Evolutionary conservation across 2,113 vertebrate species (phyloP), one percentile per base, ranked within the genome.

Genomic region (Nannospalax galili): DNA sequence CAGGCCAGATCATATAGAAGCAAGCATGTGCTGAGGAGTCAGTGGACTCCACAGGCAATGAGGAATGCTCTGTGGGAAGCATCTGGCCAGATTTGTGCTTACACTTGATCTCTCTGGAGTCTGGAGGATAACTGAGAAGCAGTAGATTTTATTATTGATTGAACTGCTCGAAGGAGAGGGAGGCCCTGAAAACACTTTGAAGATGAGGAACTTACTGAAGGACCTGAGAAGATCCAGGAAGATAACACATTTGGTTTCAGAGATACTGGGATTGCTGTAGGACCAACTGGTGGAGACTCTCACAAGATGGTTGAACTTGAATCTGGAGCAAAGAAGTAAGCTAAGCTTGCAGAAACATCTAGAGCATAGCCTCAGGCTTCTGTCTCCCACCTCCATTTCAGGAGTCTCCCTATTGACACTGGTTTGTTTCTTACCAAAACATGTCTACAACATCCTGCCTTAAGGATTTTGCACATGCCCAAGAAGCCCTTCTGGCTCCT

Each of bases 401-500:
- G 74, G 69, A 84, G 52, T 94, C 62, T 92, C 56, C 19, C 45
- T 11, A 19, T 2, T 45, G 56, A 82, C 17, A 0, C 32, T 45
- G 40, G 56, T 92, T 35, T 70, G n/a, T 91, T 91, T 70, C 77
- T 95, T 60, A 40, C 67, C 70, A 56, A 28, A 84, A 73, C 72
- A 69, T 65, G 42, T 48, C 45, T 40, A 17, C 7, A 37, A 65
- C 26, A 56, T 30, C 62, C 73, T 92, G 56, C 42, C 3, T 26
- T 64, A 20, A 92, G 85, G 95, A 79, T 81, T 80, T 92, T 72
- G 75, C 40, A 86, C 58, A 77, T 58, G 48, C 35, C 7, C 58
- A 48, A 35, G 67, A 94, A 87, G 35, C 2, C 40, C 62, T 62
- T 67, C 67, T 77, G 37, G 69, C 11, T 72, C 26, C 24, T 88